Percentiles rank a stretch among this genome's conserved stretches.
Evolutionary conservation across 2,113 vertebrate genomes (phyloP).

Genomic region (Pongo pygmaeus): DNA sequence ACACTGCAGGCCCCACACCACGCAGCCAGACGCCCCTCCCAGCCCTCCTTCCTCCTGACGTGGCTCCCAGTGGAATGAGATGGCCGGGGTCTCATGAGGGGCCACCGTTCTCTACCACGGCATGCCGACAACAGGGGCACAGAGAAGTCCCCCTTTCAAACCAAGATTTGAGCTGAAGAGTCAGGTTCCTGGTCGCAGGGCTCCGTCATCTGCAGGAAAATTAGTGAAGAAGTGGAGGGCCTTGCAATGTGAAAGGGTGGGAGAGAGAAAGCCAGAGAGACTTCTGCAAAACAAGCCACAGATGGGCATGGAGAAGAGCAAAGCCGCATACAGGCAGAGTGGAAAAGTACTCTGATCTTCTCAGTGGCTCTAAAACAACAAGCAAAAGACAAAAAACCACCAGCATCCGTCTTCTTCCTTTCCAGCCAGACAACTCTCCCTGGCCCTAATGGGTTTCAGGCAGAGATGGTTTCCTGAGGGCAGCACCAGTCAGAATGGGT

Average conservation of each 20-base stretch:
- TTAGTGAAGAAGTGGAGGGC: neutral
- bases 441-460: neutral
- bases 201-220: neutral
- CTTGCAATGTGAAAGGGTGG: neutral
- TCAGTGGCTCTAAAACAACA: neutral
- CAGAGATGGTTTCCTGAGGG: neutral
- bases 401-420: neutral
- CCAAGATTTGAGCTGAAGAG: fast-evolving
- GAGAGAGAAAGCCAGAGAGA: neutral
- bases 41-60: no score
- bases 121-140: neutral
- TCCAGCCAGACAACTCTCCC: neutral
- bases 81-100: neutral
- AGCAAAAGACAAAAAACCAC: neutral
- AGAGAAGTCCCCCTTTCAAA: neutral
- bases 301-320: neutral
- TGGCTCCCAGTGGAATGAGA: neutral
- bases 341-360: neutral
- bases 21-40: neutral
- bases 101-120: no score
- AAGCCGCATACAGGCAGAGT: no score
- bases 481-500: neutral
- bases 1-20: neutral
- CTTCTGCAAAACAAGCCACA: neutral
- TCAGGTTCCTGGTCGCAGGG: neutral